Percentiles rank a stretch among this genome's conserved stretches.
Evolutionary conservation across 2,113 vertebrate genomes (phyloP).

Genomic region (Sciurus niger): DNA sequence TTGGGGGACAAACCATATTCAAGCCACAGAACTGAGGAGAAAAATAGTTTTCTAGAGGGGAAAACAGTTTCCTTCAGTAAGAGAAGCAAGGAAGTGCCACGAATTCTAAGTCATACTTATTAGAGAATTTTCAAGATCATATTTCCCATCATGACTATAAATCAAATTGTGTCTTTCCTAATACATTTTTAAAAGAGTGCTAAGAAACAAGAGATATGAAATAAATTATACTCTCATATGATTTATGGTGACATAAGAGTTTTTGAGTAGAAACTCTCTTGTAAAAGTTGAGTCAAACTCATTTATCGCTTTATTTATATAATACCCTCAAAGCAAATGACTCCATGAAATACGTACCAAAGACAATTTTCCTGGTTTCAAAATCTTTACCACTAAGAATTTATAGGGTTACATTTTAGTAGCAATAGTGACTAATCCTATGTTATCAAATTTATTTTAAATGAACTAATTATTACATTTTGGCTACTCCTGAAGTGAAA

Average conservation of each 20-base stretch:
- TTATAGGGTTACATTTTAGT: neutral
- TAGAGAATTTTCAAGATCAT: neutral
- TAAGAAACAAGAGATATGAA: constrained; percentile 26
- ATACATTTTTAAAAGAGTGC: neutral
- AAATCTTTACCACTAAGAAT: neutral
- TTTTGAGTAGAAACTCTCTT: constrained; percentile 27
- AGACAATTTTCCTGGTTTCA: neutral
- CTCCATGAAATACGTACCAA: neutral
- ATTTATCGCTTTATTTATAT: neutral
- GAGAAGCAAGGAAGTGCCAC: neutral
- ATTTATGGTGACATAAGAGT: constrained; percentile 13
- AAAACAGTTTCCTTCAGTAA: neutral
- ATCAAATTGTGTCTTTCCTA: constrained; percentile 17
- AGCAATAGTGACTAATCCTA: neutral
- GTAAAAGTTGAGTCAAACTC: neutral
- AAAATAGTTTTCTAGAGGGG: neutral
- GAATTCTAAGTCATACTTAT: neutral
- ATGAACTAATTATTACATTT: neutral
- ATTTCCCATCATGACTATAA: neutral
- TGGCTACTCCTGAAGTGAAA: neutral
- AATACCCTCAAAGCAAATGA: neutral
- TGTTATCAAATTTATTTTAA: neutral
- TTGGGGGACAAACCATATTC: neutral
- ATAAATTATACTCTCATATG: neutral
- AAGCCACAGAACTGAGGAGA: neutral